phyloP scores from a whole-genome alignment of 2,888 invertebrate species.

The Litoditis marina region DNA sequence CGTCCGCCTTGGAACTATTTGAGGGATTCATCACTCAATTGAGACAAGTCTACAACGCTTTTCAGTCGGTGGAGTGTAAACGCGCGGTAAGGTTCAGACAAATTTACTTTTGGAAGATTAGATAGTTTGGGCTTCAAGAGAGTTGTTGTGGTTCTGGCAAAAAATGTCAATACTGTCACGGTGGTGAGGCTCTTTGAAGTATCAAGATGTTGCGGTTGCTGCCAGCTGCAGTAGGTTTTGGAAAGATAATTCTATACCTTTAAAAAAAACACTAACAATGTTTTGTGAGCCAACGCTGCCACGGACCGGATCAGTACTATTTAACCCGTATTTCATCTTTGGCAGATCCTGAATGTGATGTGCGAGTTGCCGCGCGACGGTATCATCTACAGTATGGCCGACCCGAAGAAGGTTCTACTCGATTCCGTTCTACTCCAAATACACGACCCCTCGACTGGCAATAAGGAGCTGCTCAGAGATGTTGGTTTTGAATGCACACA shows the following conservation, averaged over 20 bases:
- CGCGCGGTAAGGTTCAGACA: constrained; percentile 24
- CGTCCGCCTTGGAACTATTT: constrained; percentile 27
- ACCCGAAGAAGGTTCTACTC: constrained; percentile 24
- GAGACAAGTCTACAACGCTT: constrained; percentile 32
- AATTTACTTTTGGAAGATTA: neutral
- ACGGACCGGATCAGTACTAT: neutral
- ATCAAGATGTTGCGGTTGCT: too few relatives aligned
- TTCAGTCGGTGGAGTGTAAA: constrained; percentile 17
- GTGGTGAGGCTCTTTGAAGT: too few relatives aligned
- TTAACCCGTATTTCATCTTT: neutral
- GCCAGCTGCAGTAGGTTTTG: too few relatives aligned
- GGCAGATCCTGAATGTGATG: constrained; percentile 19
- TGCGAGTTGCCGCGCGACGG: constrained; percentile 34
- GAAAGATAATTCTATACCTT: too few relatives aligned
- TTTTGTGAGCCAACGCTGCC: too few relatives aligned
- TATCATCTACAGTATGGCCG: constrained; percentile 33
- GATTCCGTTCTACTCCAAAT: constrained; percentile 22
- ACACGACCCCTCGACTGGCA: constrained; percentile 6
- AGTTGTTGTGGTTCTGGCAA: too few relatives aligned
- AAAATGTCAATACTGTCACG: too few relatives aligned
- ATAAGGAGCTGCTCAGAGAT: constrained; percentile 10
- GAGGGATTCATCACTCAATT: constrained; percentile 39
- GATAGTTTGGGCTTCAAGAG: neutral
- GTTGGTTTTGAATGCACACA: neutral
- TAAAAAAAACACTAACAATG: too few relatives aligned